Conservation (phyloP, 1,140 invertebrate species). For the Zeugodacus cucurbitae region DNA sequence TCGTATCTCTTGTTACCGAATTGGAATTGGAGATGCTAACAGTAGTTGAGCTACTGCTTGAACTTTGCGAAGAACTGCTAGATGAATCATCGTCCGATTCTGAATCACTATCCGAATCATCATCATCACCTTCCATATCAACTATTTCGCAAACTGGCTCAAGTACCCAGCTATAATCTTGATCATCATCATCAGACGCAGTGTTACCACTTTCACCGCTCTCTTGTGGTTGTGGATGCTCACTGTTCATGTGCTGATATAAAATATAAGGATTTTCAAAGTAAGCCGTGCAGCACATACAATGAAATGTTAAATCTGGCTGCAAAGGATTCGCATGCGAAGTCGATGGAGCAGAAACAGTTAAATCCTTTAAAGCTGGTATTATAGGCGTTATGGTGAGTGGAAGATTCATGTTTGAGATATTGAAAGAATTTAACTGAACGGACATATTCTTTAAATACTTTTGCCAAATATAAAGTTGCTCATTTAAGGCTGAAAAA, state of each 20-base stretch:
- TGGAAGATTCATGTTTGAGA: not conserved
- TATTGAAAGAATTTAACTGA: not conserved
- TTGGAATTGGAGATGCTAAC: constrained; percentile 44
- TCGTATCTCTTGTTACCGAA: constrained; percentile 49
- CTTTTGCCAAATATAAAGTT: not conserved
- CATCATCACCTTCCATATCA: constrained; percentile 45
- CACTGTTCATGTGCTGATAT: constrained; percentile 63
- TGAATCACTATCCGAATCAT: constrained; percentile 46
- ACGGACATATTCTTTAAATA: not conserved
- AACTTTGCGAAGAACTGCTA: constrained; percentile 46
- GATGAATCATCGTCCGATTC: constrained; percentile 40
- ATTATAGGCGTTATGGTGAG: constrained; percentile 31
- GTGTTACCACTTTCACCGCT: constrained; percentile 39
- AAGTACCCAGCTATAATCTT: constrained; percentile 61
- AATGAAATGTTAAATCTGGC: constrained; percentile 64
- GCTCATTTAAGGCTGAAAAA: not conserved
- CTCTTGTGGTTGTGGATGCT: constrained; percentile 51
- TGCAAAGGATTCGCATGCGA: not conserved
- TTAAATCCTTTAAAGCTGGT: constrained; percentile 6
- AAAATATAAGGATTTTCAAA: constrained; percentile 58
- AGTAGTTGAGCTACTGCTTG: constrained; percentile 43
- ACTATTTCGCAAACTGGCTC: constrained; percentile 57
- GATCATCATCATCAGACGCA: constrained; percentile 50
- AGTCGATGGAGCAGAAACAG: not conserved
- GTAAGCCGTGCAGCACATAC: constrained; percentile 61